Conservation (phyloP, 2,888 invertebrate genomes). For the Eurytoma adleriae region DNA sequence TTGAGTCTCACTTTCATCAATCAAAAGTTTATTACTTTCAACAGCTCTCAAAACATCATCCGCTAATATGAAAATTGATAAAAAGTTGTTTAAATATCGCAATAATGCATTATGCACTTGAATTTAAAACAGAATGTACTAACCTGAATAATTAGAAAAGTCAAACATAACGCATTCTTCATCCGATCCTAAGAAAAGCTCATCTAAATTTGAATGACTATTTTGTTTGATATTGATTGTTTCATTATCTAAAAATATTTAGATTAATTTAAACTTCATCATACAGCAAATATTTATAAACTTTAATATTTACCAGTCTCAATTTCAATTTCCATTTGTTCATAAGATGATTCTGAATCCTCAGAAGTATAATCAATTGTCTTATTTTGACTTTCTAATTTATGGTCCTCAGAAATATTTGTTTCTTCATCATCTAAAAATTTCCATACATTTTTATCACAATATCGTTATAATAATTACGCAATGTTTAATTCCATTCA, state of each 20-base stretch:
- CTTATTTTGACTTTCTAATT: neutral
- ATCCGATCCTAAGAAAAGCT: neutral
- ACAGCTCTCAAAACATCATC: neutral
- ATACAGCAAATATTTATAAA: neutral
- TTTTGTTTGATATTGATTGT: neutral
- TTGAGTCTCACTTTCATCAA: neutral
- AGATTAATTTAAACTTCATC: neutral
- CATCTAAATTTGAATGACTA: neutral
- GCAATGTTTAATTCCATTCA: no score
- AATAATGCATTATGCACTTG: no score
- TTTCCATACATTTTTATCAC: no score
- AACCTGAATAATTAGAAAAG: constrained; percentile 9
- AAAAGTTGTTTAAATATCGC: no score
- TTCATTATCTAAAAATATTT: neutral
- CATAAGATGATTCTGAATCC: no score
- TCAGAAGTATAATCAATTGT: no score
- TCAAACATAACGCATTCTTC: constrained; percentile 11
- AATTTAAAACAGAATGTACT: neutral
- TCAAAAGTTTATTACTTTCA: neutral
- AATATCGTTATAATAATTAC: no score
- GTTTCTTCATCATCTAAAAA: no score
- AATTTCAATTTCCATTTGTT: neutral
- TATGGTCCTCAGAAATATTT: neutral
- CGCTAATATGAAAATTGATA: neutral
- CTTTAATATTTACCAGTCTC: neutral